Conservation (phyloP, 2,113 vertebrate species). For the Illadopsis cleaveri region DNA sequence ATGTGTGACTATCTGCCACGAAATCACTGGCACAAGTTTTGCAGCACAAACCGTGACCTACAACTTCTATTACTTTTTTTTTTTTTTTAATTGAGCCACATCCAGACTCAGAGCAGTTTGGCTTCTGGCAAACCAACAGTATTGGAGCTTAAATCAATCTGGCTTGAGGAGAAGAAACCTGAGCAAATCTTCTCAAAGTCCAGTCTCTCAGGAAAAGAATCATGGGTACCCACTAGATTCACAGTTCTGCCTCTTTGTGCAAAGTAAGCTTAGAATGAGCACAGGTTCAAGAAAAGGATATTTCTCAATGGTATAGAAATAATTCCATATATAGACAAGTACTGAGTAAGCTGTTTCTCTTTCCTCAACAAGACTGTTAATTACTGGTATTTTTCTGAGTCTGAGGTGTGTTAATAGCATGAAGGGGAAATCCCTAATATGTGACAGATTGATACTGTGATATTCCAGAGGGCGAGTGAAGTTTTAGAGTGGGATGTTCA, state of each 20-base stretch:
- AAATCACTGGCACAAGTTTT: neutral
- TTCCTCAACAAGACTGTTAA: neutral
- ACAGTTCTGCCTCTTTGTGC: neutral
- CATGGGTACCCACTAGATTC: neutral
- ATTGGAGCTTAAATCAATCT: neutral
- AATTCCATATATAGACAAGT: neutral
- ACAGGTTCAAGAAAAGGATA: neutral
- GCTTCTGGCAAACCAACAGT: neutral
- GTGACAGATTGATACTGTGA: constrained; percentile 16
- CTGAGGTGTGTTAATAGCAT: neutral
- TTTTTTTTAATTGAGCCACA: neutral
- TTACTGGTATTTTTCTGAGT: neutral
- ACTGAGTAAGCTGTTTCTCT: neutral
- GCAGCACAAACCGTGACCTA: neutral
- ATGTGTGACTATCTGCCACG: neutral
- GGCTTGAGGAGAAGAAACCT: neutral
- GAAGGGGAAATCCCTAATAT: constrained; percentile 18
- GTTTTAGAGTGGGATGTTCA: neutral
- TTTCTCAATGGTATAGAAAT: neutral
- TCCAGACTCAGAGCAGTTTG: neutral
- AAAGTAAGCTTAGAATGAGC: neutral
- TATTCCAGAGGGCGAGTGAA: neutral
- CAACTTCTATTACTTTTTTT: neutral
- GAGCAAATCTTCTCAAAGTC: neutral
- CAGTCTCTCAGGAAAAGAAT: neutral